Evolutionary conservation across 1,140 invertebrate species (phyloP).

Genomic region (Eufriesea mexicana): DNA sequence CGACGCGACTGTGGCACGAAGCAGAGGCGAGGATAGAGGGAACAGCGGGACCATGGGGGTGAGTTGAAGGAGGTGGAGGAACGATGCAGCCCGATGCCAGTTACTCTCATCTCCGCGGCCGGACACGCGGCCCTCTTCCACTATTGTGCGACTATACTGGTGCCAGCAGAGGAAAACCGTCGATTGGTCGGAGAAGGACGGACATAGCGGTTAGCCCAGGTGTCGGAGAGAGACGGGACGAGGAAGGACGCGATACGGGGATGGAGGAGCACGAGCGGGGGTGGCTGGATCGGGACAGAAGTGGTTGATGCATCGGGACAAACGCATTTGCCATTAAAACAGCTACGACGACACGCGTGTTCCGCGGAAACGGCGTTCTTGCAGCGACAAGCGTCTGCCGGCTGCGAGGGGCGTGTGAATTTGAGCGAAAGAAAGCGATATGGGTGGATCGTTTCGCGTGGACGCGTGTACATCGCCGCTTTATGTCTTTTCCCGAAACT

Average conservation of each 20-base stretch:
- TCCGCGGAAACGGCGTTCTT: slow-evolving; percentile 51
- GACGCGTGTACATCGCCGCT: neutral
- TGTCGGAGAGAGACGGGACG: neutral
- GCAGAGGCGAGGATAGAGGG: slow-evolving; percentile 7
- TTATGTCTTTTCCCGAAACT: slow-evolving; percentile 35
- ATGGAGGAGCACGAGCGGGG: too few species aligned
- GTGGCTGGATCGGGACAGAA: slow-evolving; percentile 60
- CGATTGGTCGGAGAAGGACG: neutral
- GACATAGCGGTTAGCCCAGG: neutral
- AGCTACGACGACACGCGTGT: slow-evolving; percentile 60
- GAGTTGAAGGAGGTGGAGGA: slow-evolving; percentile 28
- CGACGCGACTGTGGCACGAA: slow-evolving; percentile 46
- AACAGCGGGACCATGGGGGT: slow-evolving; percentile 4
- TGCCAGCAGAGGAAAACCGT: slow-evolving; percentile 1
- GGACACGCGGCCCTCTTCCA: slow-evolving; percentile 61
- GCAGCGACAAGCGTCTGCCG: slow-evolving; percentile 30
- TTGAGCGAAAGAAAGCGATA: slow-evolving; percentile 49
- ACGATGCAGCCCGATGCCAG: slow-evolving; percentile 61
- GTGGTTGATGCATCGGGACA: slow-evolving; percentile 72
- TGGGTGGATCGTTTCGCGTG: slow-evolving; percentile 22
- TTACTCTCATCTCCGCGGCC: slow-evolving; percentile 64
- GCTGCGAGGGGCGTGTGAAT: slow-evolving; percentile 28
- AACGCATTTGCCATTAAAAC: slow-evolving; percentile 75
- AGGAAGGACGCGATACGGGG: neutral
- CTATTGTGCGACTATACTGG: slow-evolving; percentile 24